phyloP scores from a whole-genome alignment of 2,113 vertebrate genomes.

The Phrynosoma blainvillii region DNA sequence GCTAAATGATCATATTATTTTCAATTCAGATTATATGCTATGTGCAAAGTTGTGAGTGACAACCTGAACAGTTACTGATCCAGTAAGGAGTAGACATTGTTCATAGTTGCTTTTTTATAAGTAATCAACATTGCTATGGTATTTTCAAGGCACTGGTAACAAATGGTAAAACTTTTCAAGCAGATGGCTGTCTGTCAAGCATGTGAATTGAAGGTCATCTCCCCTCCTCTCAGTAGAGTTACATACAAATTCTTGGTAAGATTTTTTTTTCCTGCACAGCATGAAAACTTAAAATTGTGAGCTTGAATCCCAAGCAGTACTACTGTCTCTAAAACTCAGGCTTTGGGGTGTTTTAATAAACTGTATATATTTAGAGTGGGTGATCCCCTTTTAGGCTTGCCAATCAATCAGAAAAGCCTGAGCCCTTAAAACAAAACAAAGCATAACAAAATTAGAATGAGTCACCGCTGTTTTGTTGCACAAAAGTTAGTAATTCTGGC shows the following conservation, averaged over 20 bases:
- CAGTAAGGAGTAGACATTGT: background rate
- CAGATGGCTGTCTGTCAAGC: constrained; percentile 9
- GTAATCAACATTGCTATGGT: constrained; percentile 28
- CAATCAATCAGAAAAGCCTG: background rate
- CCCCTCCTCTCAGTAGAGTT: background rate
- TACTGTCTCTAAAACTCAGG: constrained; percentile 20
- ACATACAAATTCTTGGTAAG: constrained; percentile 13
- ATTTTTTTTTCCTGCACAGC: background rate
- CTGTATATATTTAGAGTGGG: background rate
- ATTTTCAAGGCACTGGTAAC: constrained; percentile 1
- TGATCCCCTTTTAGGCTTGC: background rate
- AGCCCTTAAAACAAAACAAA: background rate
- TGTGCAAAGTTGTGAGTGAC: background rate
- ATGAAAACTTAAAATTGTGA: background rate
- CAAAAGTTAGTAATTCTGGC: constrained; percentile 10
- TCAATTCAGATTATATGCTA: background rate
- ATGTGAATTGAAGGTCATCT: background rate
- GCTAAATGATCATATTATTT: background rate
- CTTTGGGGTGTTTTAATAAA: background rate
- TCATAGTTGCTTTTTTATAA: constrained; percentile 19
- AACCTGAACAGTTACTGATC: background rate
- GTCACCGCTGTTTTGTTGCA: background rate
- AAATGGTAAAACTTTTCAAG: constrained; percentile 26
- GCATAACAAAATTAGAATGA: background rate
- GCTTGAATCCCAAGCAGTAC: background rate